Evolutionary conservation across 2,113 vertebrate genomes (phyloP), one percentile per base, ranked within the genome.

Genomic region (Caranx melampygus): DNA sequence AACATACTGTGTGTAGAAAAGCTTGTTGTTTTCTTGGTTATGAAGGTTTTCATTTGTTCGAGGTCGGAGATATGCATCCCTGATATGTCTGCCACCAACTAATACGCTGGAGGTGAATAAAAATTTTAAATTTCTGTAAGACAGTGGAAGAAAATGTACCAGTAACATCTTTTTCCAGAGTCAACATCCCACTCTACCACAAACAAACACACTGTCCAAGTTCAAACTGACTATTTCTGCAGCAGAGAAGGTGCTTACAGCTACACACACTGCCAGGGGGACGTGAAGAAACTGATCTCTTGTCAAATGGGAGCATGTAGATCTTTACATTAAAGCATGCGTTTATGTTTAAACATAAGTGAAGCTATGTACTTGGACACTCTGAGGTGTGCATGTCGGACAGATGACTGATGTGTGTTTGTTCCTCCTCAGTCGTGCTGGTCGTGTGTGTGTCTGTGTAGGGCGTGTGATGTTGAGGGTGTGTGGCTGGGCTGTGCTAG

Each of bases 401-500:
- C 52, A 81, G 65, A 52, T 85, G 70, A 83, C 60, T 63, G 86
- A 89, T 81, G 73, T 74, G 79, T 57, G 57, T 88, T 85, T 58
- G 21, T 55, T 83, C 54, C 66, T 75, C 70, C 66, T 49, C 42
- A 83, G 66, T 71, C 73, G 63, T 72, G 54, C 71, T 74, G 75
- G 54, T 42, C 37, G 51, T 71, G 72, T 55, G 52, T 20, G 72
- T 70, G 52, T 64, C 47, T 26, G 51, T 45, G 70, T 21, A 16
- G 47, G 67, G 45, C 78, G 31, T 37, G 82, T 54, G 77, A 45
- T 54, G 34, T 54, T 21, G 59, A 60, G 72, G 33, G 69, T 70
- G 75, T 84, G 79, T 84, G 85, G 82, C 67, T 14, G 45, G 84
- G 83, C 77, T 83, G 77, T 67, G 83, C 83, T 83, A 31, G 60